Evolutionary conservation across 2,113 vertebrate species (phyloP), one percentile per base, ranked within the genome.

Genomic region (Psittacula cyanocephala): DNA sequence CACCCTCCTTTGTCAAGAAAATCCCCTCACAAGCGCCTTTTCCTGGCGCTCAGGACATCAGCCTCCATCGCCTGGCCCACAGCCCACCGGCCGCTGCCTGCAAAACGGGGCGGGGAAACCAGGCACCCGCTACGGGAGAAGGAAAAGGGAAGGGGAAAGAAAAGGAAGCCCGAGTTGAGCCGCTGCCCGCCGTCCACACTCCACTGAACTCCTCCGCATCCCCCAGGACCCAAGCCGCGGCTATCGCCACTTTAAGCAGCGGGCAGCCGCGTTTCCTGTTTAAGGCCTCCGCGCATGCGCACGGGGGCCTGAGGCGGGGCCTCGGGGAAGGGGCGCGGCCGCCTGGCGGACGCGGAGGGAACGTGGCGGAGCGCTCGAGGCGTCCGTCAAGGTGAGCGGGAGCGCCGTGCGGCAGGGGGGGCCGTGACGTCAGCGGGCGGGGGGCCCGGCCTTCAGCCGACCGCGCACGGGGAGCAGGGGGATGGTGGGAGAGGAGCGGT

Each of bases 1-100:
- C 9, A 24, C 27, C 10, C 22, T 22, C 29, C 2, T 16, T 9
- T 39, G n/a, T 16, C 28, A 7, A 59, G 5, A 8, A 59, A 44
- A 49, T 41, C 3, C 20, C 35, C 23, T 50, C 31, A 17, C 1
- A 7, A n/a, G 22, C 4, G 3, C 55, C 46, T 28, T 37, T 43
- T 39, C 22, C 23, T 4, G 22, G 10, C 1, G 0, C 44, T 5
- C 33, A 10, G 15, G 0, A 4, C 1, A 1, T 0, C 2, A 3
- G 9, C 29, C 13, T 1, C 49, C 37, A 19, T 0, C 7, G 2
- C 57, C n/a, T 5, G 33, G 31, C 19, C 19, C 55, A 57, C 55
- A 33, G 53, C 28, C 52, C 52, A 31, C 31, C 11, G 7, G 31
- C 31, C 19, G 31, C 31, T 8, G 53, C 19, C 13, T 15, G 20